Evolutionary conservation across 2,797 vertebrate species (phyloP).

Genomic region (Hydrocynus forskahlii): DNA sequence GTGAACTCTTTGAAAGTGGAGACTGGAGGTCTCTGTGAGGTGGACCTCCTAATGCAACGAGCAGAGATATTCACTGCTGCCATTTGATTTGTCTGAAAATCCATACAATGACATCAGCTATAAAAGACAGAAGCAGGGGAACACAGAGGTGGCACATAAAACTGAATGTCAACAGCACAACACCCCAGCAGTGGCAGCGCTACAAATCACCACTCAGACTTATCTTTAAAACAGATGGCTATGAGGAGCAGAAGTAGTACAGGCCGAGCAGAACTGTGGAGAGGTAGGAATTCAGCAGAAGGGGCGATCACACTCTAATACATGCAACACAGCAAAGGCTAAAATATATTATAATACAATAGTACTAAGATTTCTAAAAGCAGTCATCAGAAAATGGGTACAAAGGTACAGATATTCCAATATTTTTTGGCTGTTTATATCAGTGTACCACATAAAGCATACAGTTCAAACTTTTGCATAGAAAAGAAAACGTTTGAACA

Average conservation of each 20-base stretch:
- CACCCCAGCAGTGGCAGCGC: slow-evolving; percentile 65
- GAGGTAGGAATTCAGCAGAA: slow-evolving; percentile 38
- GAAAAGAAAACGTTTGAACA: too few relatives aligned
- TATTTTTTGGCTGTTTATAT: not conserved
- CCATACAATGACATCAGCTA: slow-evolving; percentile 61
- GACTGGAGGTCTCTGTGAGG: slow-evolving; percentile 60
- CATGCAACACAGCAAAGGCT: not conserved
- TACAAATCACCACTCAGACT: slow-evolving; percentile 72
- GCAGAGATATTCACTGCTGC: slow-evolving; percentile 59
- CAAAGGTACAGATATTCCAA: not conserved
- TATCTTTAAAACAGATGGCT: slow-evolving; percentile 79
- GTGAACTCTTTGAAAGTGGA: slow-evolving; percentile 26
- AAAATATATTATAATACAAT: not conserved
- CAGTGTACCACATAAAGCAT: too few relatives aligned
- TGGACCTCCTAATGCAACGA: slow-evolving; percentile 73
- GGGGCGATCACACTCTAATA: slow-evolving; percentile 20
- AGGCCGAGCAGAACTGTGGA: not conserved
- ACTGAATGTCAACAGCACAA: slow-evolving; percentile 60
- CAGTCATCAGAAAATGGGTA: not conserved
- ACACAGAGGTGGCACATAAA: slow-evolving; percentile 52
- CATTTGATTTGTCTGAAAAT: slow-evolving; percentile 72
- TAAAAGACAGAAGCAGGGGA: slow-evolving; percentile 64
- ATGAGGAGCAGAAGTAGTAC: slow-evolving; percentile 32
- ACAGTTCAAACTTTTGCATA: too few relatives aligned
- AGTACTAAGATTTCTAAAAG: not conserved